Evolutionary conservation across 2,888 invertebrate genomes (phyloP), one percentile per base, ranked within the genome.

Genomic region (Euspilapteryx auroguttella): DNA sequence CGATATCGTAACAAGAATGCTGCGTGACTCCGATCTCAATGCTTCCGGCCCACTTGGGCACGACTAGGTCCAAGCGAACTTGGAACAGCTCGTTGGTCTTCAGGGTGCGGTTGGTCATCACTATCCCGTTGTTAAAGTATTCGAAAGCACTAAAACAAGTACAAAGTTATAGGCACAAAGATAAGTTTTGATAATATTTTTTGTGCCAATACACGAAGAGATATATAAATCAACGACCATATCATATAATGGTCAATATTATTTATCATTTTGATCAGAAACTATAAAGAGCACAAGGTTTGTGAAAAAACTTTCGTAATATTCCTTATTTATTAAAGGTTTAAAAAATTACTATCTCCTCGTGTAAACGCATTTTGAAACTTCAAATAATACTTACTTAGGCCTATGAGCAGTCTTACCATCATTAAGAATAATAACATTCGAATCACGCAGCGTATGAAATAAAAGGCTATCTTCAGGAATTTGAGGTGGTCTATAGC

Each of bases 1-100:
- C 87, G 36, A 93, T 69, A 50, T 91, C 89, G 29, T 86, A 85
- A 1, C 94, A 92, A 38, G 87, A 86, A 63, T 94, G 92, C 32
- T 91, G 92, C 29, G 95, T 96, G 33, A 94, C 90, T 38, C 92
- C 93, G 59, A 92, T 89, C 77, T 95, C 95, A 39, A 96, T 89
- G 23, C 93, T 93, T 21, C 95, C 95, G 17, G 94, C 93, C 95
- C 95, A 95, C 62, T 94, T 91, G 13, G 89, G 88, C 13, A 95
- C 90, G 45, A 95, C 88, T 47, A 89, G 83, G 52, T 95, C 95
- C 31, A 96, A 76, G 29, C 89, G 79, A 30, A 96, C 92, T 79
- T 95, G 94, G 65, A 96, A 96, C 46, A 95, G 63, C 66, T 96
- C 96, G 46, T 92, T 91, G 8, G 88, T 83, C 45, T 85, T 86